These are phyloP conservation scores for Melanostigma gelatinosum DNA, from an alignment of 2,113 vertebrate species.

Conservation along the genomic window DNA sequence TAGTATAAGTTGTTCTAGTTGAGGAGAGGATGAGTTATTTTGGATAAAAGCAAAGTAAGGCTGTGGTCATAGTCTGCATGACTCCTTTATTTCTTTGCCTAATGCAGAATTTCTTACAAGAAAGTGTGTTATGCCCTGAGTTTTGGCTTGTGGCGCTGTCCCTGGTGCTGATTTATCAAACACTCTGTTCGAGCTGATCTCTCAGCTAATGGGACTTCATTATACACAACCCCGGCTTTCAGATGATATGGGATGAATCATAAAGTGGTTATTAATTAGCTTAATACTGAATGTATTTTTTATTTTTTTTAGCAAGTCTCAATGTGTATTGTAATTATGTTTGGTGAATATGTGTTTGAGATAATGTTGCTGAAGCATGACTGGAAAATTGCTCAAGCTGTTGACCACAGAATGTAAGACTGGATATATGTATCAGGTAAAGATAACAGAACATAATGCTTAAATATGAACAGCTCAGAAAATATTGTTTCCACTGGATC, in stretches of 20 bases:
- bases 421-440: background rate
- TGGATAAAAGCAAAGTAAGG: background rate
- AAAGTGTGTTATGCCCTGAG: background rate
- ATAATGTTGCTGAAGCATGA: background rate
- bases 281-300: background rate
- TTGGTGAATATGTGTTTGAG: background rate
- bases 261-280: background rate
- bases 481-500: background rate
- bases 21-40: background rate
- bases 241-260: background rate
- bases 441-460: background rate
- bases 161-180: constrained; percentile 20
- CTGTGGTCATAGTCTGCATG: background rate
- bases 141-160: constrained; percentile 1
- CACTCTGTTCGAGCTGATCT: background rate
- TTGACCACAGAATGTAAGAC: background rate
- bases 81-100: background rate
- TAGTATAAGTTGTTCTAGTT: background rate
- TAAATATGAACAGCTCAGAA: background rate
- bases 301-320: background rate
- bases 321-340: background rate
- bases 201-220: background rate
- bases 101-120: background rate
- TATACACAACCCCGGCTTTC: background rate
- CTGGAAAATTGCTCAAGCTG: background rate